Evolutionary conservation across 2,888 invertebrate genomes (phyloP), one percentile per base, ranked within the genome.

Genomic region (Apodemia duryi): DNA sequence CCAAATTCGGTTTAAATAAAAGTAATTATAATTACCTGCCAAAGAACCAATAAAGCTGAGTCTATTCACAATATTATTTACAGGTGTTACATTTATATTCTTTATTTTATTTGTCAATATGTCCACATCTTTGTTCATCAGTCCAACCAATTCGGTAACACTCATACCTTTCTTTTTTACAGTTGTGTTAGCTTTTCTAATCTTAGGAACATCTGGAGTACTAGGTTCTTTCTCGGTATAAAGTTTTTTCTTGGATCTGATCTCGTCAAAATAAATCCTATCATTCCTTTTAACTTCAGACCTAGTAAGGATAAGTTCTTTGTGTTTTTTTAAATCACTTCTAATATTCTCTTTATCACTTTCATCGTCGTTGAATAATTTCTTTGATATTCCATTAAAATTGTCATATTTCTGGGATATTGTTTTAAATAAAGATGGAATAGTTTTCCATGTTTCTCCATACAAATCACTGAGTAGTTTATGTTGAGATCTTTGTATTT

Each of bases 1-100:
- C 32, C 6, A 35, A 41, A 41, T 41, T 41, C 41, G 1, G 9
- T 10, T 10, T 10, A 41, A 41, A 41, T 10, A 41, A 41, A 41
- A 41, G 41, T 41, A 10, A 41, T 41, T 41, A 35, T 41, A 38
- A 6, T 74, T 82, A 93, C 94, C 92, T 77, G 93, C 93, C 68
- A 94, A 81, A 61, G 94, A 94, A 63, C 88, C 93, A 67, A 94
- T 77, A 75, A 94, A 94, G 72, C 86, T 89, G 9, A 92, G 80
- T 62, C 84, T 82, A 67, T 77, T 82, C 3, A 80, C 72, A 51
- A 57, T 43, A 61, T 66, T 63, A 35, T 21, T 62, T 21, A 63
- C 66, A 0, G 66, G 64, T 32, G 68, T 67, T 11, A 69, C 65
- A 2, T 43, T 54, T 5, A 69, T 80, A 71, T 71, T 77, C 51